Evolutionary conservation across 2,797 vertebrate genomes (phyloP), one percentile per base, ranked within the genome.

Genomic region (Tenualosa ilisha): DNA sequence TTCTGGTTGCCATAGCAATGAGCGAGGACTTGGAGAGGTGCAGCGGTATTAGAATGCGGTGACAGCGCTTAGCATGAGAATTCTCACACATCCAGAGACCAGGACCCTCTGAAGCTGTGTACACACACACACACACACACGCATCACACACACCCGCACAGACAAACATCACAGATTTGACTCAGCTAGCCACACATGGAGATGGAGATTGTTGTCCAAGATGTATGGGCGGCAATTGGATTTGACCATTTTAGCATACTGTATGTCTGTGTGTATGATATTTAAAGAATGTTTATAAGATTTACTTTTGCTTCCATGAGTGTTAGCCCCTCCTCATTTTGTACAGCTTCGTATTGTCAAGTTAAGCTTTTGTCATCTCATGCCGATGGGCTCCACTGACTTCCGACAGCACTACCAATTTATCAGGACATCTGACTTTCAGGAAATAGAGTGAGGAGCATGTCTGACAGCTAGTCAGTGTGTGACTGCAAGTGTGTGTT

Each of bases 1-100:
- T 89, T 89, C 89, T 84, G 88, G 90, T 91, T 91, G 89, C 90
- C 90, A 91, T 91, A 89, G 90, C 84, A 81, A 91, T 89, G 89
- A 83, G 90, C 65, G 81, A 87, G 88, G 85, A 89, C 88, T 89
- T 89, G 88, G 88, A 89, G 87, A 89, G 88, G 86, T 89, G 90
- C 89, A 86, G 90, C 82, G 86, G 85, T 89, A 86, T 88, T 89
- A 89, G 90, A 89, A 91, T 89, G 88, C 90, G 89, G 89, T 89
- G 90, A 91, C 89, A 89, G 90, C 89, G 85, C 88, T 91, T 91
- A 84, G 85, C 88, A 89, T 91, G 89, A 89, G 90, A 88, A 91
- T 91, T 89, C 90, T 85, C 90, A 46, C 84, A 89, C 82, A 83
- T 87, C 84, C 31, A 86, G 89, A 75, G 83, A 91, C 87, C 89